These are phyloP conservation scores for Ahaetulla prasina DNA, from an alignment of 2,113 vertebrate genomes.

Conservation along the genomic window DNA sequence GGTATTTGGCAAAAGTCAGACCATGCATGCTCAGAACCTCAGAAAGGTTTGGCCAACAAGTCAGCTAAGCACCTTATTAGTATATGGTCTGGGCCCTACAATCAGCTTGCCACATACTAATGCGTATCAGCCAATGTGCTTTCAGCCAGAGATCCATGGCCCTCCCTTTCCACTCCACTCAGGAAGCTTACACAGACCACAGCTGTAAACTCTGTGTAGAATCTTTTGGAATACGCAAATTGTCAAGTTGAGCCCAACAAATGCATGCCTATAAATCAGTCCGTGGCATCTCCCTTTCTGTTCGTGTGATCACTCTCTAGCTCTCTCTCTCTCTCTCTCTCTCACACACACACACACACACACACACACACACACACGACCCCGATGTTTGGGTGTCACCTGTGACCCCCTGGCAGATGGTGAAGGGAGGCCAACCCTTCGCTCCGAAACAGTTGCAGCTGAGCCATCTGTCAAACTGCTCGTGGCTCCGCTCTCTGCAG, in stretches of 20 bases:
- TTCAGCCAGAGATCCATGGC: neutral
- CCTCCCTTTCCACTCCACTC: neutral
- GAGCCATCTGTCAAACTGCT: slow-evolving; percentile 52
- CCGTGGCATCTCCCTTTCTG: slow-evolving; percentile 29
- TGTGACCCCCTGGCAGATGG: slow-evolving; percentile 59
- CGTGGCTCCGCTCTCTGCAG: slow-evolving; percentile 4
- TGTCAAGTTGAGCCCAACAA: neutral
- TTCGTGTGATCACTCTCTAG: neutral
- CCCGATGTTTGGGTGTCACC: slow-evolving; percentile 42
- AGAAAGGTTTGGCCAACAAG: neutral
- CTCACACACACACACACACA: too few relatives aligned
- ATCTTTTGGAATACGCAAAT: neutral
- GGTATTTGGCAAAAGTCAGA: neutral
- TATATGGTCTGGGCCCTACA: neutral
- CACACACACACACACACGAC: neutral
- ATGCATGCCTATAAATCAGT: slow-evolving; percentile 44
- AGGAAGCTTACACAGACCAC: neutral
- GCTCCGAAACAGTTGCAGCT: slow-evolving; percentile 40
- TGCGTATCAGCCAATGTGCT: neutral
- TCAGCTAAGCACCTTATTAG: neutral
- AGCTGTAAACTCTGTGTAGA: neutral
- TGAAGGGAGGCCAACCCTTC: slow-evolving; percentile 32
- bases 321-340: neutral
- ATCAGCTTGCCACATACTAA: neutral
- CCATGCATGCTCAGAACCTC: neutral